A percentile compares a stretch with the other conserved stretches of the same genome.
Evolutionary conservation across 2,888 invertebrate genomes (phyloP).

Genomic region (Melanostoma scalare): DNA sequence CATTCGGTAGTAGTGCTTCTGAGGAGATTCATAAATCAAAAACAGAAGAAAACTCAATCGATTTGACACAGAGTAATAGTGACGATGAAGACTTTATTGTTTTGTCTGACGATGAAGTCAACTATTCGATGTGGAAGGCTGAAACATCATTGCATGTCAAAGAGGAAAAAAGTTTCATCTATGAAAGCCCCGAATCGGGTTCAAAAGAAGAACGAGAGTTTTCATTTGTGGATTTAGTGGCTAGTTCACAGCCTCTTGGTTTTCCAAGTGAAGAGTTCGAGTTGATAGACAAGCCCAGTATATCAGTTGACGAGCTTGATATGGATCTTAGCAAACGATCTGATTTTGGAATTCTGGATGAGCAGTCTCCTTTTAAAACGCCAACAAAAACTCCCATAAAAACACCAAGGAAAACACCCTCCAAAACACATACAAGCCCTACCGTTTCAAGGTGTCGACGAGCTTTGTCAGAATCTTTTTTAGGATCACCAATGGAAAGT

Average conservation of each 20-base stretch:
- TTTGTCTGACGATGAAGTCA: slow-evolving; percentile 85
- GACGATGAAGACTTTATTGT: slow-evolving; percentile 80
- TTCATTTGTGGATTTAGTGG: slow-evolving; percentile 68
- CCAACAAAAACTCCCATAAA: slow-evolving; percentile 55
- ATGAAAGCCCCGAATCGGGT: slow-evolving; percentile 2
- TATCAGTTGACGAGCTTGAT: slow-evolving; percentile 21
- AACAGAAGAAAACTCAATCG: slow-evolving; percentile 69
- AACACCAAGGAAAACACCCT: slow-evolving; percentile 40
- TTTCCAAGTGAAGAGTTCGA: slow-evolving; percentile 39
- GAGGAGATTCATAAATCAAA: slow-evolving; percentile 26
- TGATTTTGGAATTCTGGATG: slow-evolving; percentile 79
- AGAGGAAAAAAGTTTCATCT: neutral
- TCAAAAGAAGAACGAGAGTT: slow-evolving; percentile 47
- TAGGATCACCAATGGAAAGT: slow-evolving; percentile 74
- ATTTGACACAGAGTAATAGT: slow-evolving; percentile 75
- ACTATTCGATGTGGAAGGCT: slow-evolving; percentile 84
- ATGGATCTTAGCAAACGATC: slow-evolving; percentile 76
- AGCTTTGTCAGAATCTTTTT: slow-evolving; percentile 77
- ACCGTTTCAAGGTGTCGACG: slow-evolving; percentile 47
- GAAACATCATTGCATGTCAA: slow-evolving; percentile 72
- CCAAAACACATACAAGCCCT: neutral
- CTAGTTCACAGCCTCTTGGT: slow-evolving; percentile 22
- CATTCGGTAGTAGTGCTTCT: slow-evolving; percentile 40
- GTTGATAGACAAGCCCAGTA: slow-evolving; percentile 10
- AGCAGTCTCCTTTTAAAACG: slow-evolving; percentile 74